Conservation (phyloP, 2,888 invertebrate species). For the Amblyteles armatorius region DNA sequence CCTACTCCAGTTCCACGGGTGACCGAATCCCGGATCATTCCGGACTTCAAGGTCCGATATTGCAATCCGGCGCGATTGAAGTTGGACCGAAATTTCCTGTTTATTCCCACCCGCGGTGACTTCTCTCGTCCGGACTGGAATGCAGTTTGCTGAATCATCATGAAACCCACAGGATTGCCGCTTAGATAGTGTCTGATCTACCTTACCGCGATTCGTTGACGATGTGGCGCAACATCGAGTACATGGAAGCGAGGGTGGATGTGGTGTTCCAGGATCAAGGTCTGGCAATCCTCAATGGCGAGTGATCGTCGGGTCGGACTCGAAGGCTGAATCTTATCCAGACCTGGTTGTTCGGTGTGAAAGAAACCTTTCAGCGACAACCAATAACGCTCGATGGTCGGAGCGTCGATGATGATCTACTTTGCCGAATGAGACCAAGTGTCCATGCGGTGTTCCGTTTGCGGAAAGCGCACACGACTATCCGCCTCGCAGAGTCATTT, state of each 20-base stretch:
- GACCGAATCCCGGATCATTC: neutral
- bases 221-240: too few species aligned
- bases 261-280: too few species aligned
- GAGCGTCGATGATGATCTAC: constrained; percentile 24
- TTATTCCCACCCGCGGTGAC: neutral
- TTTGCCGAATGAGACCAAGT: constrained; percentile 6
- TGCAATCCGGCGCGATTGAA: neutral
- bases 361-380: neutral
- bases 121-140: neutral
- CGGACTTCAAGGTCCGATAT: constrained; percentile 1
- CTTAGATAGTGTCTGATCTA: neutral
- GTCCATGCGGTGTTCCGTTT: constrained; percentile 1
- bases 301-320: too few species aligned
- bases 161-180: neutral
- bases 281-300: too few species aligned
- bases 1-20: neutral
- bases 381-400: neutral
- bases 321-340: neutral
- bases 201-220: too few species aligned
- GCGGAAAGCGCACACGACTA: constrained; percentile 39
- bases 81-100: neutral
- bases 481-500: constrained; percentile 51
- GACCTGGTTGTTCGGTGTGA: neutral
- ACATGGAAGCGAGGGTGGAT: too few species aligned
- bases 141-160: neutral